Base-by-base conservation (phyloP, 53 echinoderm and acorn worm genomes). In the Zoroaster sp. region DNA sequence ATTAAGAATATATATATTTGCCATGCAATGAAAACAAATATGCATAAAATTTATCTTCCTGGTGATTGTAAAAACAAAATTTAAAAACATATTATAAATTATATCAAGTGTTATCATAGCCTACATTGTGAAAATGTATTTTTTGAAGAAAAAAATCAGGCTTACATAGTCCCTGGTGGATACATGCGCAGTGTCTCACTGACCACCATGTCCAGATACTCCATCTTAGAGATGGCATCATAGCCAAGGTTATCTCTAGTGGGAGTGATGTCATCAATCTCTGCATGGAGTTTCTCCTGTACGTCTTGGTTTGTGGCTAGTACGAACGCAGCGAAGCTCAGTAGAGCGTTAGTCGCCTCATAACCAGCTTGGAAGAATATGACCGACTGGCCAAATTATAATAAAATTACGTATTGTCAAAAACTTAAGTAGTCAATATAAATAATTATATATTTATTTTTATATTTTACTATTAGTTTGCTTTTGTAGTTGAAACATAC, bases 281-380 rank as follows among this genome's bases (percentile, higher is more conserved):
- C 96, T 30, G 73, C 82, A 18, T 94, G 86, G 11, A 95, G 90
- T 46, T 78, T 87, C 32, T 94, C 94, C 44, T 95, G 96, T n/a
- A 78, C 40, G 30, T 92, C 91, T 75, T 68, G 91, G 49, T 95
- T 85, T 41, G 87, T 89, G 3, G 96, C 96, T 23, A 92, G 69
- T 14, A 86, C 55, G 77, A 92, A 94, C 10, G 87, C 87, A 11
- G 72, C 37, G 87, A 92, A 92, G 46, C 90, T 65, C 63, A 95
- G 77, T 4, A 87, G 66, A 0, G 89, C 75, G 68, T 75, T 91
- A 5, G 90, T 92, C 2, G 96, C 94, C 47, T 95, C 96, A 67
- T 91, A 95, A 1, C 96, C 96, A 44, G 94, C 96, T 21, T 87
- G 34, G 32, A 95, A 94, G 74, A 95, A 95, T 0, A 87, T 10